Evolutionary conservation across 2,797 vertebrate genomes (phyloP).

Genomic region (Mallotus villosus): DNA sequence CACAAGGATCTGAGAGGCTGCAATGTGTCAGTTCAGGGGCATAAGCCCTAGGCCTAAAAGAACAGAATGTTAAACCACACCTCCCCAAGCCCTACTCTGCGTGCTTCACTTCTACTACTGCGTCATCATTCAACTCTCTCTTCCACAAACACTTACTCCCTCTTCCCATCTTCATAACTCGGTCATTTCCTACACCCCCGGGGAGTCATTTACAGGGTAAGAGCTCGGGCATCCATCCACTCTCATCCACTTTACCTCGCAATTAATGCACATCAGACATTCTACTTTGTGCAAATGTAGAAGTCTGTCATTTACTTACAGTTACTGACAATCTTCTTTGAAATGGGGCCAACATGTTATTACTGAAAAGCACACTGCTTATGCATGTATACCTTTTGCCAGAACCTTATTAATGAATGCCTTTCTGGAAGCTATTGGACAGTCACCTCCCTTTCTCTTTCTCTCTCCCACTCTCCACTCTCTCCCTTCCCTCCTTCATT

Average conservation of each 20-base stretch:
- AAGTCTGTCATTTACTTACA: slow-evolving; percentile 65
- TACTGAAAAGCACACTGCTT: no score
- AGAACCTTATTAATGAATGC: no score
- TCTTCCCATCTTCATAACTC: slow-evolving; percentile 33
- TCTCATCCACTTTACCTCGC: slow-evolving; percentile 45
- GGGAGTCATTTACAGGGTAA: slow-evolving; percentile 54
- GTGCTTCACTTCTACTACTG: background rate
- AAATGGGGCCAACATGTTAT: no score
- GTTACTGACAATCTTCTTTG: slow-evolving; percentile 59
- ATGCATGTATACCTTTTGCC: no score
- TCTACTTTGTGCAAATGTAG: slow-evolving; percentile 55
- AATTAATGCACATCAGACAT: slow-evolving; percentile 51
- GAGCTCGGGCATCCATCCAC: slow-evolving; percentile 55
- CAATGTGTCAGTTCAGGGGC: slow-evolving; percentile 10
- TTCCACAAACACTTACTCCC: slow-evolving; percentile 29
- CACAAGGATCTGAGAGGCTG: background rate
- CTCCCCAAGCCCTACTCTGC: background rate
- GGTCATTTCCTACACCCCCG: slow-evolving; percentile 46
- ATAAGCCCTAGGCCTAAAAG: background rate
- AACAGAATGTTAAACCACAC: background rate
- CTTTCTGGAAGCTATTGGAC: no score
- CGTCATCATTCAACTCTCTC: background rate
- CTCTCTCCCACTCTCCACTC: no score
- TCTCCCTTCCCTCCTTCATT: no score
- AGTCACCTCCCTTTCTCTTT: no score